Evolutionary conservation across 2,888 invertebrate genomes (phyloP), one percentile per base, ranked within the genome.

Genomic region (Acrobasis consociella): DNA sequence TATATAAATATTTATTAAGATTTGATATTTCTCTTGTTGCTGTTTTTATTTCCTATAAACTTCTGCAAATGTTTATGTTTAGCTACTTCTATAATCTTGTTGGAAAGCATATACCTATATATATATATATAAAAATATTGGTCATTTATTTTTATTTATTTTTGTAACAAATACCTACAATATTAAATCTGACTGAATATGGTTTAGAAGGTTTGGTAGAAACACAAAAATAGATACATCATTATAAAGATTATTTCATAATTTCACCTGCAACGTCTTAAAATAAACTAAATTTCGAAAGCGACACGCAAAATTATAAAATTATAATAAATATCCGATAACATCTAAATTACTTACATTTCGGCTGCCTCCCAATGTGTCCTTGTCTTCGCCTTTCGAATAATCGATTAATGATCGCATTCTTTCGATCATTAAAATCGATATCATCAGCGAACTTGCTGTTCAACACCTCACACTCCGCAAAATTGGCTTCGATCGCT

Each of bases 401-500:
- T 50, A 91, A 72, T 61, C 85, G 73, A 67, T 90, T 90, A 0
- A 92, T 89, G 62, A 92, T 90, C 3, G 82, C 89, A 70, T 90
- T 78, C 63, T 86, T 88, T 3, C 79, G 74, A 7, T 86, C 80
- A 49, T 75, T 82, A 60, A 91, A 91, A 51, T 89, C 86, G 31
- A 83, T 70, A 61, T 91, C 87, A 61, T 88, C 87, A 16, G 66
- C 76, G 53, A 85, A 87, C 53, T 84, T 89, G 62, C 71, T 80
- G 64, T 89, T 90, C 11, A 91, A 62, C 11, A 80, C 84, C 68
- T 91, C 91, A 66, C 91, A 92, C 56, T 91, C 91, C 0, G 81
- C 78, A 7, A 84, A 75, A 71, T 88, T 89, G 1, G 75, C 76
- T 64, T 90, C 89, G 56, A 84, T 85, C 31, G 73, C 72, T 13